These are phyloP conservation scores for Teinopalpus imperialis DNA, from an alignment of 2,888 invertebrate genomes.

Conservation along the genomic window DNA sequence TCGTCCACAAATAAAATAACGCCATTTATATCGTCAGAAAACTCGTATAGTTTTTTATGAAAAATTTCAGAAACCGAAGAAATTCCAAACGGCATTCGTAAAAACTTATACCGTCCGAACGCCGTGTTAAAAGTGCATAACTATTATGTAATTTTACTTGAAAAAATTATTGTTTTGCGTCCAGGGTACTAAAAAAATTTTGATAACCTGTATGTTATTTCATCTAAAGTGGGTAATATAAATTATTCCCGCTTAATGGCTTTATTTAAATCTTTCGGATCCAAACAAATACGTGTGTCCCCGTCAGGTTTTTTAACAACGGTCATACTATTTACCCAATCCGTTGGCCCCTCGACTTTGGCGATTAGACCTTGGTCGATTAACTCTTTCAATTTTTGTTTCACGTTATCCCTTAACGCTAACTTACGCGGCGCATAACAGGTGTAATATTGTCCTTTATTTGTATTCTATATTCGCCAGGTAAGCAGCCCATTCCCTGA, in stretches of 20 bases:
- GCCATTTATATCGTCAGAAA: too few species aligned
- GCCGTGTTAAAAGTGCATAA: neutral
- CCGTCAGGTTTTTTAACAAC: neutral
- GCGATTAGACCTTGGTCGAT: neutral
- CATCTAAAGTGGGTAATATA: neutral
- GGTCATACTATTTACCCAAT: too few species aligned
- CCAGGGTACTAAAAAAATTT: neutral
- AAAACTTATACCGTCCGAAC: neutral
- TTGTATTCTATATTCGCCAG: too few species aligned
- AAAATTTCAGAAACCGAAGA: neutral
- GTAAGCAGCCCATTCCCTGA: too few species aligned
- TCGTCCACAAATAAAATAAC: slow-evolving; percentile 2
- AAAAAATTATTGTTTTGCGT: neutral
- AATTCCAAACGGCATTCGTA: neutral
- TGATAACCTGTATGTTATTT: neutral
- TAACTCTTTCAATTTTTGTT: too few species aligned
- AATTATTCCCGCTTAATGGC: neutral
- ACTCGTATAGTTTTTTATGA: neutral
- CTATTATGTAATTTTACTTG: neutral
- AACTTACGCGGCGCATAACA: neutral
- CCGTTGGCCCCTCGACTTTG: neutral
- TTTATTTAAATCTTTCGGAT: slow-evolving; percentile 1
- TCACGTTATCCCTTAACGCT: neutral
- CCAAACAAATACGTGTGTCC: neutral
- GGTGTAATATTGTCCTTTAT: too few species aligned